Base-by-base conservation (phyloP, 2,888 invertebrate genomes). In the Stenodera caucasica region DNA sequence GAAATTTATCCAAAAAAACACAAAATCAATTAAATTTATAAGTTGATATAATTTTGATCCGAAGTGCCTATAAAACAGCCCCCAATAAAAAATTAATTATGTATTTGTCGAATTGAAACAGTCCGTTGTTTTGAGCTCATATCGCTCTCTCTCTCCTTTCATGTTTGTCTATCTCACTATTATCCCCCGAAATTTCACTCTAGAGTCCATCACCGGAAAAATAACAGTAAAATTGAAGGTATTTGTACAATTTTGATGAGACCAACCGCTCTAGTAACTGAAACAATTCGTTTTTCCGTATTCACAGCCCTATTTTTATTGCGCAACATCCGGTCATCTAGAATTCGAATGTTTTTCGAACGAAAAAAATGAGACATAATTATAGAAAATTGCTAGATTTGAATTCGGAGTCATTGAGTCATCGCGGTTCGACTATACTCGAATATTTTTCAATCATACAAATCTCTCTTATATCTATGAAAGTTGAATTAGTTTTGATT, bases 261-360 rank as follows among this genome's bases (percentile, higher is more conserved):
- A 63, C 67, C 57, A 63, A 65, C 60, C 60, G 60, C 63, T 60
- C 51, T 57, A 51, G 32, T 12, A 62, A 64, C 64, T 60, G 58
- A 67, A 68, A 63, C 72, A 72, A 73, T 74, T 74, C 72, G 71
- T 71, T 70, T 70, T 69, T 69, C 21, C 5, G 67, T 68, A 69
- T 73, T 74, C 74, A 74, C 69, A 72, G 67, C 71, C 68, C 70
- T 67, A 70, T 71, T 68, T 74, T 72, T 74, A 74, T 75, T 67
- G 55, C 68, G 71, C 65, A 70, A 67, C 73, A 72, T 72, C 70
- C 71, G 73, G 61, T 57, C 14, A 53, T 21, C 45, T 0, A 18
- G 23, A 45, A 45, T 45, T 45, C 21, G 21, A 40, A 12, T 4
- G 9, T 40, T 15, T 8, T 6, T 15, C 2, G 21, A 9, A 2